Evolutionary conservation across 53 echinoderm and acorn worm species (phyloP).

Genomic region (Hippasteria phrygiana): DNA sequence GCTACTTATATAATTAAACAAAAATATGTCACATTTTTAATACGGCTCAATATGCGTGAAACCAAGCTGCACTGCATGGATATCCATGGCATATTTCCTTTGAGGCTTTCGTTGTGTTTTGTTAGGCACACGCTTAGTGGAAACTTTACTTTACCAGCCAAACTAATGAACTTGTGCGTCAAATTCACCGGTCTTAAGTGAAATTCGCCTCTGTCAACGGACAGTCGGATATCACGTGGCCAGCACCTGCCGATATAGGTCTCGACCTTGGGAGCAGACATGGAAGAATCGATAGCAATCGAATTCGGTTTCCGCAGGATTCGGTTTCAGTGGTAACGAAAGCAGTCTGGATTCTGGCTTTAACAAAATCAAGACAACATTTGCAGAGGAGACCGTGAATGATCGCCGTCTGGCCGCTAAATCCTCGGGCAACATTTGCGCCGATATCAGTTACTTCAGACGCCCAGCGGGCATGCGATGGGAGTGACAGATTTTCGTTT

Average conservation of each 20-base stretch:
- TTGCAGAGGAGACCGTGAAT: neutral
- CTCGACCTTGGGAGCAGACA: slow-evolving; percentile 44
- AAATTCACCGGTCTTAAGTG: neutral
- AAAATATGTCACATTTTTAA: no score
- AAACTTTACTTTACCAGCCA: no score
- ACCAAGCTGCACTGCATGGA: no score
- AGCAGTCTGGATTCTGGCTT: neutral
- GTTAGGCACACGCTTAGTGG: no score
- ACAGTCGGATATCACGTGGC: slow-evolving; percentile 25
- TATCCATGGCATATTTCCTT: no score
- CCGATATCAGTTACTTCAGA: no score
- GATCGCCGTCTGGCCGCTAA: neutral
- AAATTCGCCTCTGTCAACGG: neutral
- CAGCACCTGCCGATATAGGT: slow-evolving; percentile 39
- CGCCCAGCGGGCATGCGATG: no score
- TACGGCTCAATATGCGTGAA: no score
- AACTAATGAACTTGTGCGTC: neutral
- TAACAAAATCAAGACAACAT: neutral
- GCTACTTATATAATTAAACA: no score
- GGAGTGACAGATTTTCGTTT: no score
- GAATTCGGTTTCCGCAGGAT: slow-evolving; percentile 19
- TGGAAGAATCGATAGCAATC: slow-evolving; percentile 41
- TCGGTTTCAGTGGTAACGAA: neutral
- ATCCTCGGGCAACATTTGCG: neutral
- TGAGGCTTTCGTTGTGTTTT: no score